A percentile compares a stretch with the other conserved stretches of the same genome.
phyloP scores from a whole-genome alignment of 2,113 vertebrate genomes.

The Sialia sialis region DNA sequence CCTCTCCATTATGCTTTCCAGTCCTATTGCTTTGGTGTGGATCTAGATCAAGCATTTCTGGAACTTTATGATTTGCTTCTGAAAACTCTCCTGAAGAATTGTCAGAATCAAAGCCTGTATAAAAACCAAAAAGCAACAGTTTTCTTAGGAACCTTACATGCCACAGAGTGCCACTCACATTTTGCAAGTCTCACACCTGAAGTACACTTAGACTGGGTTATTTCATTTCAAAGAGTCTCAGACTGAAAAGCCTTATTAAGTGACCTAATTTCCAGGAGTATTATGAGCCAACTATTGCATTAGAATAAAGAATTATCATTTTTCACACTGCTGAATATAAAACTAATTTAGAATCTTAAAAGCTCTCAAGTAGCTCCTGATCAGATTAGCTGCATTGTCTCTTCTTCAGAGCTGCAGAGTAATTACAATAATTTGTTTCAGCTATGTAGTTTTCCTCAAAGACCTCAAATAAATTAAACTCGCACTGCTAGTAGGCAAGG shows the following conservation, averaged over 20 bases:
- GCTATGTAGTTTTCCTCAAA: neutral
- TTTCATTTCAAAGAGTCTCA: neutral
- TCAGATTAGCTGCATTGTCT: neutral
- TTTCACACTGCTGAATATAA: neutral
- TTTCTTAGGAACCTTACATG: neutral
- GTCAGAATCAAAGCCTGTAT: constrained; percentile 91
- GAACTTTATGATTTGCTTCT: constrained; percentile 82
- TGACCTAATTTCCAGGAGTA: neutral
- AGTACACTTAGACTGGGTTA: neutral
- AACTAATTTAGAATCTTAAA: neutral
- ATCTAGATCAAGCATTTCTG: constrained; percentile 71
- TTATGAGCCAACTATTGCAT: neutral
- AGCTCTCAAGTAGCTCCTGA: neutral
- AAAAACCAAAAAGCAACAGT: neutral
- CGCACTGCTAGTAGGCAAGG: neutral
- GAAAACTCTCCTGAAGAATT: constrained; percentile 89
- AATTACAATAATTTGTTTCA: neutral
- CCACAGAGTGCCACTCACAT: neutral
- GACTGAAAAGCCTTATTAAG: neutral
- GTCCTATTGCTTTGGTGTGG: constrained; percentile 53
- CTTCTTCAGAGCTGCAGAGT: neutral
- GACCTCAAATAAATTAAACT: neutral
- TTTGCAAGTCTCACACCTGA: neutral
- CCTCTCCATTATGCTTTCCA: constrained; percentile 76
- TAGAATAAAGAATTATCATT: neutral